Percentiles rank a stretch among this genome's conserved stretches.
Evolutionary conservation across 2,888 invertebrate species (phyloP).

Genomic region (Yponomeuta cagnagella): DNA sequence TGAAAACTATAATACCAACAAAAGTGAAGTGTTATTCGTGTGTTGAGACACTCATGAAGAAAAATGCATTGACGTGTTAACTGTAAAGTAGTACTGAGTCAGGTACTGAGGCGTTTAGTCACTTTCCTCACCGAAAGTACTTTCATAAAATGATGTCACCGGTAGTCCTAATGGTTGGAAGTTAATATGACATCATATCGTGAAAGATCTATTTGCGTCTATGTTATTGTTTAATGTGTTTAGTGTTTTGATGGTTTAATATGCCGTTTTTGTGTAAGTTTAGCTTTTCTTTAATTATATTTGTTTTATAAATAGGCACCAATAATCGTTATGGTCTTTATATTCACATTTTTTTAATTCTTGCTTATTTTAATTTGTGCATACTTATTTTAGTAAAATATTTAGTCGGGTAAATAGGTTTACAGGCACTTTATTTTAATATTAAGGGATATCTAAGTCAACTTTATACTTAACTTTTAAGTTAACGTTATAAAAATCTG

Average conservation of each 20-base stretch:
- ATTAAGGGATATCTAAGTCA: conserved; percentile 26
- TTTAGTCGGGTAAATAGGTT: conserved; percentile 17
- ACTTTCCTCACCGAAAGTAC: not conserved
- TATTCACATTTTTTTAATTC: not conserved
- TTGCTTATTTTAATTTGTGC: not conserved
- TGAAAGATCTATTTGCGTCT: not conserved
- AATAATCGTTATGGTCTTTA: too few relatives aligned
- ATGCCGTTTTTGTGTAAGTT: too few relatives aligned
- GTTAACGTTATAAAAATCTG: conserved; percentile 29
- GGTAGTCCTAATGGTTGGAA: not conserved
- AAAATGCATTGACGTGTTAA: too few relatives aligned
- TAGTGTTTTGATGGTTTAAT: too few relatives aligned
- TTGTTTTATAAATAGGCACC: too few relatives aligned
- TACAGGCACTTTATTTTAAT: conserved; percentile 1
- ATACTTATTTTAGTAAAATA: not conserved
- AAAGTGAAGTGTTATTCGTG: too few relatives aligned
- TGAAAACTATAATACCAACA: too few relatives aligned
- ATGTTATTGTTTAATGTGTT: too few relatives aligned
- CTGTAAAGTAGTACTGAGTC: too few relatives aligned
- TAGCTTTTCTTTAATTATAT: too few relatives aligned
- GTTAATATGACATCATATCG: not conserved
- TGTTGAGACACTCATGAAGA: too few relatives aligned
- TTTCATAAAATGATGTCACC: not conserved
- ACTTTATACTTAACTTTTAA: conserved; percentile 19
- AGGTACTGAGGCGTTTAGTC: too few relatives aligned